phyloP scores from a whole-genome alignment of 2,113 vertebrate genomes.

The Amazona vittata region DNA sequence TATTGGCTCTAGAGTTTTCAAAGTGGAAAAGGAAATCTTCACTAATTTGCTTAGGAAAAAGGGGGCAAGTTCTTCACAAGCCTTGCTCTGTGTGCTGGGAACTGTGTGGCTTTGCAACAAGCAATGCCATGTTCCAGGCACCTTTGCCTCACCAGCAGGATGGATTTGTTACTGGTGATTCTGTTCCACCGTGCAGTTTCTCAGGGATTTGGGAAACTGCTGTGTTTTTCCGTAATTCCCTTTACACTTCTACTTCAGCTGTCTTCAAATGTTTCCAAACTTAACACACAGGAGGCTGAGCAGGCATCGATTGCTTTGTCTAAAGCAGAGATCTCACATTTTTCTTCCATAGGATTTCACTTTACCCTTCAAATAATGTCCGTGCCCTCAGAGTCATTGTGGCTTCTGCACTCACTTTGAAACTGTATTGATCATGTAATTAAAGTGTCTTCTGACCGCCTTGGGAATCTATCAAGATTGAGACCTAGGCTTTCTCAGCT shows the following conservation, averaged over 20 bases:
- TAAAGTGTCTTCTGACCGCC: conserved; percentile 17
- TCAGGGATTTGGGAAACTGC: conserved; percentile 53
- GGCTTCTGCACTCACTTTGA: conserved; percentile 43
- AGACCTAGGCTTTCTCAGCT: conserved; percentile 6
- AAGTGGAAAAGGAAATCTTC: background rate
- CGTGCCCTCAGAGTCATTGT: conserved; percentile 53
- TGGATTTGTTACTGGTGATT: background rate
- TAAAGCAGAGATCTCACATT: background rate
- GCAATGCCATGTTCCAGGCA: background rate
- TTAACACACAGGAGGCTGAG: conserved; percentile 33
- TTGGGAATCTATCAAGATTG: conserved; percentile 13
- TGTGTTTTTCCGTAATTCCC: conserved; percentile 26
- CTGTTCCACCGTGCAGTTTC: background rate
- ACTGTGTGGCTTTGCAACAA: background rate
- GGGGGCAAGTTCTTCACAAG: background rate
- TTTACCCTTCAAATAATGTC: conserved; percentile 28
- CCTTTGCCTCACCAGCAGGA: background rate
- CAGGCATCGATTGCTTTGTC: conserved; percentile 40
- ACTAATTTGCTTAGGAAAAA: background rate
- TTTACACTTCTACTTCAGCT: conserved; percentile 42
- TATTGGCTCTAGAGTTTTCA: background rate
- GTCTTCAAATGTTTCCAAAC: conserved; percentile 53
- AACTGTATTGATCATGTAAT: conserved; percentile 61
- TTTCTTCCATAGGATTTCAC: conserved; percentile 9
- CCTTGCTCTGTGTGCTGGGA: background rate